These are phyloP conservation scores for Periplaneta americana DNA, from an alignment of 1,140 invertebrate genomes.

Conservation along the genomic window DNA sequence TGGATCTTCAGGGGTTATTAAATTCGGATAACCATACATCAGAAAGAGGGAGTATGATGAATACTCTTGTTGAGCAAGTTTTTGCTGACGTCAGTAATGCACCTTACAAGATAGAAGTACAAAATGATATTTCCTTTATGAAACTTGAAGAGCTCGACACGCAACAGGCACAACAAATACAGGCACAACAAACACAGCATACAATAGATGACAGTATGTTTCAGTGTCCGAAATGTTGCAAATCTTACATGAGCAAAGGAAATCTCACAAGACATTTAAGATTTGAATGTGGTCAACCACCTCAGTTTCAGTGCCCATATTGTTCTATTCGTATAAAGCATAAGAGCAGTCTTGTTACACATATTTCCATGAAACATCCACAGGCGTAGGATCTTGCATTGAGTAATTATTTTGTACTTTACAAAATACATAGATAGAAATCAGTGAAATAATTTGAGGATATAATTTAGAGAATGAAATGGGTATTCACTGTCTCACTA, in stretches of 20 bases:
- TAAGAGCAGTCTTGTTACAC: conserved; percentile 23
- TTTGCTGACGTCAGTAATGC: background rate
- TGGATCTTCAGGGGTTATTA: background rate
- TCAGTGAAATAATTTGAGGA: no score
- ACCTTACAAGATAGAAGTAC: background rate
- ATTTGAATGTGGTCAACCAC: conserved; percentile 19
- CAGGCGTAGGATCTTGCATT: no score
- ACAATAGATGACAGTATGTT: background rate
- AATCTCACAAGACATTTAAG: conserved; percentile 39
- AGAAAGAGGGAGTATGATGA: background rate
- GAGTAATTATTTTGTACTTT: no score
- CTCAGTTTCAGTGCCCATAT: conserved; percentile 24
- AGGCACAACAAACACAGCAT: no score
- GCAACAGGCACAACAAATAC: no score
- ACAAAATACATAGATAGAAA: no score
- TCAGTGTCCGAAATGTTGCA: conserved; percentile 24
- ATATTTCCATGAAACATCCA: conserved; percentile 30
- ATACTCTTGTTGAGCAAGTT: background rate
- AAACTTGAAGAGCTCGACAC: background rate
- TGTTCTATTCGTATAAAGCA: conserved; percentile 28
- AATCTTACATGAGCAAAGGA: conserved; percentile 37
- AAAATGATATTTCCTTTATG: background rate
- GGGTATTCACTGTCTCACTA: no score
- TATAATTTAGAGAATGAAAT: no score
- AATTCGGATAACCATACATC: background rate